Conservation (phyloP, 2,113 vertebrate species). For the Cercopithecus mona region DNA sequence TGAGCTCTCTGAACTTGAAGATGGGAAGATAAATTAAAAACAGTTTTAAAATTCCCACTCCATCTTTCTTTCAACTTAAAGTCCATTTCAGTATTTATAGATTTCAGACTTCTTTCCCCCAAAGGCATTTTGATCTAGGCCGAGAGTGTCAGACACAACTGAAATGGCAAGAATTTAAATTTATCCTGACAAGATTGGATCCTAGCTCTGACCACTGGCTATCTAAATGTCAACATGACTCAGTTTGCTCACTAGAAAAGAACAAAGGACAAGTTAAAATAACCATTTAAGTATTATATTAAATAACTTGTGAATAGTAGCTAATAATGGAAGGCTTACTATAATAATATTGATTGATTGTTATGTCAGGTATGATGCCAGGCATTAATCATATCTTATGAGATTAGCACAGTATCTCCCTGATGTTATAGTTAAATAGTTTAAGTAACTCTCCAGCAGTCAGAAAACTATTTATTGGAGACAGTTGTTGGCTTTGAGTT, state of each 20-base stretch:
- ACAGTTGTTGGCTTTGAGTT: background rate
- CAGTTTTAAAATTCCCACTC: background rate
- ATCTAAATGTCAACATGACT: background rate
- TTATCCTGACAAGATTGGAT: rapidly evolving
- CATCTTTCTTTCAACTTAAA: background rate
- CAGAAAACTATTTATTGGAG: background rate
- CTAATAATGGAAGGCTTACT: background rate
- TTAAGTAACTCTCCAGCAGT: background rate
- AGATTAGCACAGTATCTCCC: background rate
- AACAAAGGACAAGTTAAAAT: background rate
- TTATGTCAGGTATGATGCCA: rapidly evolving
- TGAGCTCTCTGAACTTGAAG: background rate
- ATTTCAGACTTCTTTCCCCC: background rate
- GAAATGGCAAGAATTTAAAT: background rate
- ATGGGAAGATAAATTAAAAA: background rate
- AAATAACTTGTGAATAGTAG: background rate
- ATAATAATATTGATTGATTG: background rate
- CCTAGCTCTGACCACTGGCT: background rate
- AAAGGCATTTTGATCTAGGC: background rate
- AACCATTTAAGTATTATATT: background rate
- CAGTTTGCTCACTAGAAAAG: background rate
- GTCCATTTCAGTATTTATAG: background rate
- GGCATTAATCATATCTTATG: background rate
- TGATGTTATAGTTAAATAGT: background rate
- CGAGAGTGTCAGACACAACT: background rate